Evolutionary conservation across 1,140 invertebrate species (phyloP).

Genomic region (Zaprionus gabonicus): DNA sequence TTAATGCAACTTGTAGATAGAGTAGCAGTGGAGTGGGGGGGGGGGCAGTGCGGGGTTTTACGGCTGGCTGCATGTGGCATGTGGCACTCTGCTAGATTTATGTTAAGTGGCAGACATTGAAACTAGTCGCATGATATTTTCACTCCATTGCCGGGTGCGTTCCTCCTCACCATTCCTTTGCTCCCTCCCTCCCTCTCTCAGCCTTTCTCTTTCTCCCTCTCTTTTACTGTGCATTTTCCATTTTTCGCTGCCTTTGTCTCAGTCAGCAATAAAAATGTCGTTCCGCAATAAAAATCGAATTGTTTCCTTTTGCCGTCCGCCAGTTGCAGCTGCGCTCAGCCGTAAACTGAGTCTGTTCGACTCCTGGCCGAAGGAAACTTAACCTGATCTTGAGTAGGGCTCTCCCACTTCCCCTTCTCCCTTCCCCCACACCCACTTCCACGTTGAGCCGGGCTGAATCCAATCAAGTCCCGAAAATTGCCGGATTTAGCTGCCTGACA

Average conservation of each 20-base stretch:
- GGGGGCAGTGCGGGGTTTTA: not conserved
- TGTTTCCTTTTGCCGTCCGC: conserved; percentile 39
- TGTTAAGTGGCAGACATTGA: conserved; percentile 63
- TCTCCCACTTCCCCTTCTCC: not conserved
- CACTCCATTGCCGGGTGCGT: conserved; percentile 6
- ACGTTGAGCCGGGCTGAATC: conserved; percentile 10
- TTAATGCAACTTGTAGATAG: conserved; percentile 39
- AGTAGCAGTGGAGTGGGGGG: not conserved
- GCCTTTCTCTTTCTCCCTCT: not conserved
- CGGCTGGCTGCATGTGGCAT: conserved; percentile 18
- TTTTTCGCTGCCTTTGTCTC: conserved; percentile 3
- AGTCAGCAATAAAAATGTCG: conserved; percentile 66
- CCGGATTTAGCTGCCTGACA: conserved; percentile 37
- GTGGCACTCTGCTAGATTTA: conserved; percentile 59
- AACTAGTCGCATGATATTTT: conserved; percentile 2
- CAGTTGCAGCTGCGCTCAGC: conserved; percentile 52
- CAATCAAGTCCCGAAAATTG: conserved; percentile 61
- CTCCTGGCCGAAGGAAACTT: not conserved
- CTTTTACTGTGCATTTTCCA: not conserved
- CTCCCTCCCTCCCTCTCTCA: not conserved
- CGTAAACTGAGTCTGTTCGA: conserved; percentile 3
- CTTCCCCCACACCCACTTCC: not conserved
- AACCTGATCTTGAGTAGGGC: not conserved
- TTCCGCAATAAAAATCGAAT: conserved; percentile 61
- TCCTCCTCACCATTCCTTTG: not conserved